These are phyloP conservation scores for Calycopis cecrops DNA, from an alignment of 1,140 invertebrate species.

Conservation along the genomic window DNA sequence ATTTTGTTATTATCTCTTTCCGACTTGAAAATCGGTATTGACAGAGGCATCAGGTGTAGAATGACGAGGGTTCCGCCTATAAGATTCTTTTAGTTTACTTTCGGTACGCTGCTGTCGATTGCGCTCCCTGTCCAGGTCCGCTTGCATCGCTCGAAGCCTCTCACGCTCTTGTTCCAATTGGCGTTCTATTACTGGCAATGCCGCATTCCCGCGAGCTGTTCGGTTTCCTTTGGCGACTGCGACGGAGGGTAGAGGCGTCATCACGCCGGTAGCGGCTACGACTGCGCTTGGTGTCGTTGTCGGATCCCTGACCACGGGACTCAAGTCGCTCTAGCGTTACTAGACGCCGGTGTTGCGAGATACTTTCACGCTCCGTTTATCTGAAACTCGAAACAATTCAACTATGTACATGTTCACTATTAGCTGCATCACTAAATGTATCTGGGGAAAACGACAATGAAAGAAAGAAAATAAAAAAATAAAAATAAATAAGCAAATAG, in stretches of 20 bases:
- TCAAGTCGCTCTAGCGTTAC: no score
- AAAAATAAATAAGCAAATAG: no score
- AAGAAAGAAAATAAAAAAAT: no score
- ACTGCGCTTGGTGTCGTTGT: not conserved
- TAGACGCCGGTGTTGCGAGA: not conserved
- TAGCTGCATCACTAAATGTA: not conserved
- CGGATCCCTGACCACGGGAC: not conserved
- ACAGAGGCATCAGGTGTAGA: no score
- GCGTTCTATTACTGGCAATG: not conserved
- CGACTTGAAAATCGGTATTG: no score
- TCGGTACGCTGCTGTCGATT: no score
- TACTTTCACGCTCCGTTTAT: not conserved
- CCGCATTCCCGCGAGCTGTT: not conserved
- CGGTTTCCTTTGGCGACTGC: not conserved
- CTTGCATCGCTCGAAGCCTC: no score
- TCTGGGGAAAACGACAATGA: not conserved
- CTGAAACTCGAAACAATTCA: constrained; percentile 3
- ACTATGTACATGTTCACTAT: constrained; percentile 1
- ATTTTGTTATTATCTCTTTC: no score
- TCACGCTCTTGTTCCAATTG: no score
- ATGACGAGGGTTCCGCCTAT: no score
- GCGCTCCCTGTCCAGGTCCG: no score
- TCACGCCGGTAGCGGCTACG: not conserved
- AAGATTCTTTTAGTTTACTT: no score
- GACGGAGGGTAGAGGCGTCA: not conserved